These are phyloP conservation scores for Chrysopilus asiliformis DNA, from an alignment of 2,888 invertebrate species.

Conservation along the genomic window DNA sequence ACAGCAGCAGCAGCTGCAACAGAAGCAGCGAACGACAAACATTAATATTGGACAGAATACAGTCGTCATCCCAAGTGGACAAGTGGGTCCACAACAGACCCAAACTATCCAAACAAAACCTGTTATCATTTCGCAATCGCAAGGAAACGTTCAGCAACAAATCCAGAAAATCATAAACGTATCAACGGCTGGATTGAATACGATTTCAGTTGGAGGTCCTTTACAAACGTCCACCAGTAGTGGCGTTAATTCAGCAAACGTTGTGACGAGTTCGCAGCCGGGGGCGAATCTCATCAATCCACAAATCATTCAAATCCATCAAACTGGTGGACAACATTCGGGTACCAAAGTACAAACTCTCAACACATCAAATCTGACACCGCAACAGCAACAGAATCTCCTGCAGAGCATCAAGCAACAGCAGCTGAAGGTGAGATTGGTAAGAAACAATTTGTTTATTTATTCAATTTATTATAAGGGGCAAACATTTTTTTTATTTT, in stretches of 20 bases:
- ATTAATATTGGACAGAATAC: conserved; percentile 11
- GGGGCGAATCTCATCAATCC: conserved; percentile 13
- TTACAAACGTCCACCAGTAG: conserved; percentile 2
- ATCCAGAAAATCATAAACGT: conserved; percentile 20
- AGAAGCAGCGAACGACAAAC: conserved; percentile 11
- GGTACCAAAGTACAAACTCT: conserved; percentile 24
- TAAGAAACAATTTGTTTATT: no score
- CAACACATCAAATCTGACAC: conserved; percentile 27
- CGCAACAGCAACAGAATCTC: conserved; percentile 30
- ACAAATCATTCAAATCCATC: conserved; percentile 22
- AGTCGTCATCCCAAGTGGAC: conserved; percentile 10
- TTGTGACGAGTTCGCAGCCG: conserved; percentile 7
- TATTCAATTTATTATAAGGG: no score
- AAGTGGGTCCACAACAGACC: conserved; percentile 9
- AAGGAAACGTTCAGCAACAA: conserved; percentile 13
- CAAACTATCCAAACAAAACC: conserved; percentile 16
- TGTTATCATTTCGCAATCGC: conserved; percentile 19
- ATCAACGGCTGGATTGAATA: conserved; percentile 11
- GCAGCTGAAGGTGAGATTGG: conserved; percentile 11
- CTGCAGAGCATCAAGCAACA: conserved; percentile 31
- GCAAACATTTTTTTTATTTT: no score
- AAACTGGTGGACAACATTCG: conserved; percentile 15
- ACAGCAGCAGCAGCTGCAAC: conserved; percentile 13
- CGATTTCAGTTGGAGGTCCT: conserved; percentile 9
- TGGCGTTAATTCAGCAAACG: conserved; percentile 9